Conservation (phyloP, 1,140 invertebrate species). For the Heliconius congener region DNA sequence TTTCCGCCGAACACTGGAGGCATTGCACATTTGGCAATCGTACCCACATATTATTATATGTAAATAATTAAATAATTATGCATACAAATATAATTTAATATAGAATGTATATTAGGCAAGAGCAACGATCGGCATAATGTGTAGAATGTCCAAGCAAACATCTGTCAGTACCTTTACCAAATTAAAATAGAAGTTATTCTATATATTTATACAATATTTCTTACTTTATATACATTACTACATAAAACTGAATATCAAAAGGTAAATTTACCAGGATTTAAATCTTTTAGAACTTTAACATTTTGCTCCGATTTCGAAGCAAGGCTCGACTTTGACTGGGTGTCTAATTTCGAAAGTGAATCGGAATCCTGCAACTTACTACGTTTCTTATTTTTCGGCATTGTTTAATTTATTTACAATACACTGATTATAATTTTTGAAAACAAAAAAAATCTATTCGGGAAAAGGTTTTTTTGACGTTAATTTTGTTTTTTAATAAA, state of each 20-base stretch:
- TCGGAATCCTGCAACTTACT: not conserved
- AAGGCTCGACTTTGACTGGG: constrained; percentile 45
- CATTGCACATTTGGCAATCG: too few relatives aligned
- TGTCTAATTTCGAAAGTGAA: constrained; percentile 23
- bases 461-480: not conserved
- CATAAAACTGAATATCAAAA: constrained; percentile 1
- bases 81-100: too few relatives aligned
- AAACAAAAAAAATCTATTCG: not conserved
- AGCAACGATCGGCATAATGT: too few relatives aligned
- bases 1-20: too few relatives aligned
- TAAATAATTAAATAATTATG: too few relatives aligned
- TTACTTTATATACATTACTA: not conserved
- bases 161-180: too few relatives aligned
- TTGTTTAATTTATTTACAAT: constrained; percentile 18
- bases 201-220: too few relatives aligned
- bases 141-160: too few relatives aligned
- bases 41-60: too few relatives aligned
- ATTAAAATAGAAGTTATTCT: too few relatives aligned
- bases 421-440: constrained; percentile 6
- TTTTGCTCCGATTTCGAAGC: constrained; percentile 49
- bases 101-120: too few relatives aligned
- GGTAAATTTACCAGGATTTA: constrained; percentile 39
- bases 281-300: constrained; percentile 52
- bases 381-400: constrained; percentile 31
- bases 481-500: not conserved